A percentile compares a stretch with the other conserved stretches of the same genome.
phyloP scores from a whole-genome alignment of 2,113 vertebrate species.

The Passer domesticus region DNA sequence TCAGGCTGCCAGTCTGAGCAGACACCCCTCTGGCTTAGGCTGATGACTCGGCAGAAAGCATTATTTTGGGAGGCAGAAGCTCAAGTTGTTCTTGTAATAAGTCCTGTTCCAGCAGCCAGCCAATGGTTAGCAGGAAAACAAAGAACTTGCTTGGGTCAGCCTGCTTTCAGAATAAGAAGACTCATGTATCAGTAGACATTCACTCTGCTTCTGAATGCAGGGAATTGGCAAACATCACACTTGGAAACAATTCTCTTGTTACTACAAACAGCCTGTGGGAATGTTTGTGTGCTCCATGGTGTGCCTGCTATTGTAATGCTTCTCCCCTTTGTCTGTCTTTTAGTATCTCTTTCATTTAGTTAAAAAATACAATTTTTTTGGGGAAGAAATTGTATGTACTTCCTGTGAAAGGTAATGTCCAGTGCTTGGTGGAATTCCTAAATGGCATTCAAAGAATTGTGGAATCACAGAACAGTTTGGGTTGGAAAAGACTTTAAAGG shows the following conservation, averaged over 20 bases:
- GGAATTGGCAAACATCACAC: background rate
- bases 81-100: background rate
- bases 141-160: background rate
- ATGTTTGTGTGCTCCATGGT: background rate
- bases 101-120: background rate
- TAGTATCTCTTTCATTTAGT: background rate
- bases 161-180: background rate
- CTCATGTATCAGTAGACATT: background rate
- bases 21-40: background rate
- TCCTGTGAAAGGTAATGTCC: background rate
- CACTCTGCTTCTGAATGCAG: background rate
- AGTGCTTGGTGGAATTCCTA: background rate
- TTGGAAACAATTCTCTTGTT: background rate
- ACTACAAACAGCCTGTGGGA: background rate
- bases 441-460: background rate
- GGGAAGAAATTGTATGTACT: background rate
- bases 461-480: background rate
- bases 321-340: background rate
- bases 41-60: background rate
- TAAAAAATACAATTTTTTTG: background rate
- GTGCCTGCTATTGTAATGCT: background rate
- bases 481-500: background rate
- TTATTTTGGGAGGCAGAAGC: background rate
- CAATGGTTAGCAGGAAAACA: background rate
- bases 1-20: background rate